These are phyloP conservation scores for Drosophila auraria DNA, from an alignment of 1,140 invertebrate genomes.

Conservation along the genomic window DNA sequence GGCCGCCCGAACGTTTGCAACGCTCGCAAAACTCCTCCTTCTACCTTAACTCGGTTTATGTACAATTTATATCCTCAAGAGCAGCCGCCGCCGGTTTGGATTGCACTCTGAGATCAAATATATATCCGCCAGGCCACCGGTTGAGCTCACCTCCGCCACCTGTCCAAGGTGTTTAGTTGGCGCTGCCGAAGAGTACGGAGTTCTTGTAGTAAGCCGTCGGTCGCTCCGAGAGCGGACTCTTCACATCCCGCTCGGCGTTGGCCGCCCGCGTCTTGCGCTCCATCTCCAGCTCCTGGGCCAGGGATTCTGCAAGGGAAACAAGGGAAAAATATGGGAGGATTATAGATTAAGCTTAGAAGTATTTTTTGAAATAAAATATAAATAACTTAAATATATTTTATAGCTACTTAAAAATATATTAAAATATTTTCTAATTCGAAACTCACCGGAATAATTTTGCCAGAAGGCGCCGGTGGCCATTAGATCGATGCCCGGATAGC, in stretches of 20 bases:
- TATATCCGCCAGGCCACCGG: slow-evolving; percentile 40
- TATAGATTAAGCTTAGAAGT: neutral
- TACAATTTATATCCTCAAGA: slow-evolving; percentile 30
- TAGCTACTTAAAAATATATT: neutral
- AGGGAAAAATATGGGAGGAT: slow-evolving; percentile 20
- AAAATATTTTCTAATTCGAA: neutral
- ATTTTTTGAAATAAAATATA: neutral
- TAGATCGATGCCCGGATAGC: slow-evolving; percentile 90
- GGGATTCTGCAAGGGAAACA: slow-evolving; percentile 88
- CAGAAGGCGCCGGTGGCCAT: slow-evolving; percentile 93
- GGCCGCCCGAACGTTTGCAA: slow-evolving; percentile 61
- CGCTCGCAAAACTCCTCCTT: slow-evolving; percentile 33
- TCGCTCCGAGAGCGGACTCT: slow-evolving; percentile 92
- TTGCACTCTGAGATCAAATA: slow-evolving; percentile 84
- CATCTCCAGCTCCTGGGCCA: slow-evolving; percentile 93
- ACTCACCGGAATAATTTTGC: slow-evolving; percentile 94
- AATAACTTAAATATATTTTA: neutral
- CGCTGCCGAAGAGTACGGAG: slow-evolving; percentile 93
- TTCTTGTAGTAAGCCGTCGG: slow-evolving; percentile 92
- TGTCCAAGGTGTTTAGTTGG: slow-evolving; percentile 88
- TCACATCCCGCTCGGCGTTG: slow-evolving; percentile 91
- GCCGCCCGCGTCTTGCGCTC: slow-evolving; percentile 93
- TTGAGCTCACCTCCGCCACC: slow-evolving; percentile 23
- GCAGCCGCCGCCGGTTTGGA: slow-evolving; percentile 50
- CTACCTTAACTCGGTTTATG: slow-evolving; percentile 17